Conservation (phyloP, 2,113 vertebrate species). For the Saimiri boliviensis region DNA sequence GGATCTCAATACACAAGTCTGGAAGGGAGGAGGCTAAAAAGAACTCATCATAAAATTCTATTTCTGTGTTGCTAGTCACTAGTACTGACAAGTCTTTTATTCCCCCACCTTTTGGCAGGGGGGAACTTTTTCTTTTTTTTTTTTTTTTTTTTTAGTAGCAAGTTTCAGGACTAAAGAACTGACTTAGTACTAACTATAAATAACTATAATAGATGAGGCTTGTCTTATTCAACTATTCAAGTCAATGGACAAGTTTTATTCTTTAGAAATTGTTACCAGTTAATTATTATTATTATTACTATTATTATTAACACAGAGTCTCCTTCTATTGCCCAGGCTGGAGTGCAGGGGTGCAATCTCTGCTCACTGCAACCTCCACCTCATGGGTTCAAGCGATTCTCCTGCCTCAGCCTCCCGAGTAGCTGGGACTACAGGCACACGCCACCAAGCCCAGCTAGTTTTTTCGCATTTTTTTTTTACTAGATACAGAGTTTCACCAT, state of each 20-base stretch:
- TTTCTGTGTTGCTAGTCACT: slow-evolving; percentile 8
- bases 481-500: too few relatives aligned
- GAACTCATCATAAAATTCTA: neutral
- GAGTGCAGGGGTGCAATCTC: too few relatives aligned
- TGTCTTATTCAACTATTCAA: neutral
- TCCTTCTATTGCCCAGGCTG: too few relatives aligned
- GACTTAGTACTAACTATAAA: slow-evolving; percentile 36
- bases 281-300: neutral
- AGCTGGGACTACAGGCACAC: too few relatives aligned
- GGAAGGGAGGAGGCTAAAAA: slow-evolving; percentile 3
- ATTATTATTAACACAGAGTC: too few relatives aligned
- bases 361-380: too few relatives aligned
- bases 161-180: slow-evolving; percentile 8
- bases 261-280: slow-evolving; percentile 14
- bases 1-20: neutral
- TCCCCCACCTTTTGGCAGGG: neutral
- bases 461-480: too few relatives aligned
- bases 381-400: too few relatives aligned
- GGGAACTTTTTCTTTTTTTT: neutral
- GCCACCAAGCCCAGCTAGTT: too few relatives aligned
- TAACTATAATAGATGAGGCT: neutral
- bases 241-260: neutral
- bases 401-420: too few relatives aligned
- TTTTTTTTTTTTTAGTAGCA: neutral
- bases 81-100: slow-evolving; percentile 31